A percentile compares a stretch with the other conserved stretches of the same genome.
Evolutionary conservation across 2,888 invertebrate species (phyloP).

Genomic region (Clivina fossor): DNA sequence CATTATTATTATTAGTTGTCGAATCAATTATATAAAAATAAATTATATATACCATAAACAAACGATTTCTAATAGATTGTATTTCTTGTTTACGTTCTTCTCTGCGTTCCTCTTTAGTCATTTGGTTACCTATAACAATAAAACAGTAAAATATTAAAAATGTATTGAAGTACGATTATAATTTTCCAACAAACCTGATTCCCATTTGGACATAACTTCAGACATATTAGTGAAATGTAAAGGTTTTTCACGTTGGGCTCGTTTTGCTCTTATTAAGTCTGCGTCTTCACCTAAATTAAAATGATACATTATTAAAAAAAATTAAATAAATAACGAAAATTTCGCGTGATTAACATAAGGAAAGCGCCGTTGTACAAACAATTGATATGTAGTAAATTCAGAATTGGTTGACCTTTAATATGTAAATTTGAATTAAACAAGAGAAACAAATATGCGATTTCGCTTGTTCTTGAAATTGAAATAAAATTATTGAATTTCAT

Average conservation of each 20-base stretch:
- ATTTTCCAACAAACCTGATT: constrained; percentile 59
- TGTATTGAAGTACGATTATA: background rate
- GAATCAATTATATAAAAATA: too few relatives aligned
- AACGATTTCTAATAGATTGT: constrained; percentile 78
- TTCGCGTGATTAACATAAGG: too few relatives aligned
- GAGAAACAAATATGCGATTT: too few relatives aligned
- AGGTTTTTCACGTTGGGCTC: constrained; percentile 69
- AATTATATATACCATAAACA: constrained; percentile 86
- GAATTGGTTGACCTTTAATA: too few relatives aligned
- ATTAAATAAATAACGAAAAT: too few relatives aligned
- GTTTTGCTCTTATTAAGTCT: constrained; percentile 61
- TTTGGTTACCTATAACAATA: constrained; percentile 47
- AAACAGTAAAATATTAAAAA: background rate
- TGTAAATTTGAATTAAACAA: too few relatives aligned
- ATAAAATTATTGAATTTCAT: too few relatives aligned
- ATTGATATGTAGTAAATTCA: too few relatives aligned
- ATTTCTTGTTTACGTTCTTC: constrained; percentile 88
- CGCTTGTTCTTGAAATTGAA: too few relatives aligned
- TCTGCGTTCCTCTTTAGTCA: constrained; percentile 65
- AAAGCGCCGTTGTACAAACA: too few relatives aligned
- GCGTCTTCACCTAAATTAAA: constrained; percentile 65
- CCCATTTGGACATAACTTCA: constrained; percentile 81
- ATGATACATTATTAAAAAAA: constrained; percentile 41
- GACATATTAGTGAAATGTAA: constrained; percentile 81
- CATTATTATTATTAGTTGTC: too few relatives aligned